Conservation (phyloP, 2,797 vertebrate species). For the Phalloptychus januarius region DNA sequence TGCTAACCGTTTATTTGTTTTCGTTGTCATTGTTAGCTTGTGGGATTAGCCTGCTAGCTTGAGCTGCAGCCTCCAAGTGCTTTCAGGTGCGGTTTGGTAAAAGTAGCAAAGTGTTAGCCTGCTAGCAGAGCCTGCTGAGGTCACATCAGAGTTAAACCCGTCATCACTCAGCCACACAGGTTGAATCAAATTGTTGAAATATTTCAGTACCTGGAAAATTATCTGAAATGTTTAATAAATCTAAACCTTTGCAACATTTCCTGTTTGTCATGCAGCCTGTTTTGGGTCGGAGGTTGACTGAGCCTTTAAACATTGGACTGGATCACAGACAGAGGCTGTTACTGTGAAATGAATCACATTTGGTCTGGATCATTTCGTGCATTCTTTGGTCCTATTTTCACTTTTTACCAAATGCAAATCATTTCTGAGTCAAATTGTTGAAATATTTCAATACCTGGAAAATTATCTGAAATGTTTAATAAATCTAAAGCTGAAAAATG, state of each 20-base stretch:
- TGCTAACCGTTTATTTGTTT: background rate
- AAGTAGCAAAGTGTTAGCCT: background rate
- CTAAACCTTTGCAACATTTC: too few relatives aligned
- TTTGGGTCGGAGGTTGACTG: conserved; percentile 20
- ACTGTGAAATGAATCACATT: conserved; percentile 4
- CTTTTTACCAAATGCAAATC: background rate
- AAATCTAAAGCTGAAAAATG: conserved; percentile 39
- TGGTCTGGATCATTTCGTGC: conserved; percentile 1
- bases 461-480: conserved; percentile 23
- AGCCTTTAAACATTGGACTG: conserved; percentile 15
- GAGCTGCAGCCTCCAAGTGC: background rate
- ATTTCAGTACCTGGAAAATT: too few relatives aligned
- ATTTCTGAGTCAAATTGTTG: background rate
- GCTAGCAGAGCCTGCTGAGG: background rate
- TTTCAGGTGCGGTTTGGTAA: background rate
- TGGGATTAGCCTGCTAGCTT: background rate
- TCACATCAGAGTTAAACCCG: conserved; percentile 12
- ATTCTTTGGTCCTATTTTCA: conserved; percentile 41
- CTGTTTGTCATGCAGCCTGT: too few relatives aligned
- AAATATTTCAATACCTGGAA: conserved; percentile 11
- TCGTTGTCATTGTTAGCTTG: background rate
- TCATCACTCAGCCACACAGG: conserved; percentile 4
- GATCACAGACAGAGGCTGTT: background rate
- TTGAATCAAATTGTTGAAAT: too few relatives aligned
- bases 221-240: too few relatives aligned